Conservation (phyloP, 2,888 invertebrate genomes). For the Monopis laevigella region DNA sequence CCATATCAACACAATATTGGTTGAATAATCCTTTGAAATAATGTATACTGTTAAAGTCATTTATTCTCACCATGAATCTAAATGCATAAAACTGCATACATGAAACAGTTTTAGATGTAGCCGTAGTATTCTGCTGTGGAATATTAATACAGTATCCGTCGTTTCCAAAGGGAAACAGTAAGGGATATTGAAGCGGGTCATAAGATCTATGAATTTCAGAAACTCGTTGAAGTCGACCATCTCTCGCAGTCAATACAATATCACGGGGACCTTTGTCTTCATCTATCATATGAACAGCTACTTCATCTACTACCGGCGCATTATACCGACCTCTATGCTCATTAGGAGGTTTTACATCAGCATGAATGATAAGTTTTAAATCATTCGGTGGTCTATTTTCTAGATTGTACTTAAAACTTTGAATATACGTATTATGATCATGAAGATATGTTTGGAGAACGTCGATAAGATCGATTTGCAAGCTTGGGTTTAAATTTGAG, state of each 20-base stretch:
- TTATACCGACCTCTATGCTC: slow-evolving; percentile 19
- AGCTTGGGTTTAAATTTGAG: slow-evolving; percentile 11
- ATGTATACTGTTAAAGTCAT: slow-evolving; percentile 15
- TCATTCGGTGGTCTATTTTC: slow-evolving; percentile 15
- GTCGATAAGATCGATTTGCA: slow-evolving; percentile 17
- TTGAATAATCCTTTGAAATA: slow-evolving; percentile 19
- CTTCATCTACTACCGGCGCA: slow-evolving; percentile 22
- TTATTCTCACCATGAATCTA: slow-evolving; percentile 20
- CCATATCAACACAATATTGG: slow-evolving; percentile 19
- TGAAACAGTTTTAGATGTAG: slow-evolving; percentile 12
- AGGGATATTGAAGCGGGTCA: slow-evolving; percentile 30
- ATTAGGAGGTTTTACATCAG: slow-evolving; percentile 14
- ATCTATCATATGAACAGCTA: slow-evolving; percentile 22
- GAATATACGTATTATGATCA: slow-evolving; percentile 13
- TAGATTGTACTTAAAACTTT: slow-evolving; percentile 17
- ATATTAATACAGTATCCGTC: slow-evolving; percentile 19
- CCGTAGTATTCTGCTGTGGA: slow-evolving; percentile 15
- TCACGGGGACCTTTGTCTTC: slow-evolving; percentile 18
- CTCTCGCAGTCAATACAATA: slow-evolving; percentile 18
- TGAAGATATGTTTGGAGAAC: slow-evolving; percentile 17
- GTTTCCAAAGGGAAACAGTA: slow-evolving; percentile 12
- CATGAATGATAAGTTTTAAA: slow-evolving; percentile 15
- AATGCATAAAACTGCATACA: slow-evolving; percentile 16
- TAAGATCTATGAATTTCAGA: slow-evolving; percentile 23
- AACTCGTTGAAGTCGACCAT: slow-evolving; percentile 16